Evolutionary conservation across 2,797 vertebrate species (phyloP), one percentile per base, ranked within the genome.

Genomic region (Pelobates cultripes): DNA sequence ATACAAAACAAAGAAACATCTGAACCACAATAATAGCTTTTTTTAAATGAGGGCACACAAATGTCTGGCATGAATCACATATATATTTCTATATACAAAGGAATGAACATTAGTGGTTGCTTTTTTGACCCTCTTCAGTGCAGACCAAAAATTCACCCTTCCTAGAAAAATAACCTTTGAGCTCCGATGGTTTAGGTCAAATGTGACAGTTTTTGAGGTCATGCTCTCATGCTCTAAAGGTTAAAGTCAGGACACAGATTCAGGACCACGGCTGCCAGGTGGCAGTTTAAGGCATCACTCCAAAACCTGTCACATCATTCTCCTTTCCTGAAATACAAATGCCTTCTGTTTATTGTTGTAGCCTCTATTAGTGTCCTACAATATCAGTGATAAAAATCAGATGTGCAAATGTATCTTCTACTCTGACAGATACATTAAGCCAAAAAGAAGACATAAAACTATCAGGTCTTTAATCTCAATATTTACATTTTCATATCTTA

Each of bases 291-390:
- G 61, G 68, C 61, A 67, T 44, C 17, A 44, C 75, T 77, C 75
- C 61, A 41, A 72, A 28, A 72, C 68, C 68, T 82, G 80, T 77
- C 80, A 82, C 80, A 77, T 77, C 44, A 72, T 40, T 82, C 80
- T 55, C 12, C 5, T 15, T n/a, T 0, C 3, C 42, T 51, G 17
- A 81, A 77, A 44, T 71, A 43, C 73, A 77, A 55, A 60, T 68
- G 69, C 9, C 60, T 55, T 4, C 55, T 67, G 60, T 72, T 77
- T 72, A 77, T 82, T 82, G 69, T 77, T 72, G 9, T 57, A 77
- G 43, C 12, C 45, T 72, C 40, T 82, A 44, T 57, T 72, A 72
- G 47, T 67, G 45, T 72, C 67, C 44, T 66, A 63, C 28, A 72
- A 28, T 15, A 42, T 64, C 45, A n/a, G 17, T 71, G 73, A 71